Conservation (phyloP, 2,797 vertebrate species). For the Orientallactaga sibirica region DNA sequence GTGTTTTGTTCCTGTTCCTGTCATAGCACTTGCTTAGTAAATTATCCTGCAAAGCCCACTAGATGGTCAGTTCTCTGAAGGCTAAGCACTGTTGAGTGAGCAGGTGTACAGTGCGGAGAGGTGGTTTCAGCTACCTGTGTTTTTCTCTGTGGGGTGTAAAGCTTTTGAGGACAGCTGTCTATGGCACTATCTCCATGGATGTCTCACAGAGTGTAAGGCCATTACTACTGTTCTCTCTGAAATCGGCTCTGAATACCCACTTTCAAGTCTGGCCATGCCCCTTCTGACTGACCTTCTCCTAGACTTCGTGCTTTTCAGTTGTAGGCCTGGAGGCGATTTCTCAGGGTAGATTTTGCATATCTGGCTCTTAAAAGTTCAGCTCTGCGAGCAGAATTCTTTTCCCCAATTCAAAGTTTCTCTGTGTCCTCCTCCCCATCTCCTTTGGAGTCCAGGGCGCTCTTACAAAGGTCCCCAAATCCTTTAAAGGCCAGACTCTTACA, state of each 20-base stretch:
- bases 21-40: background rate
- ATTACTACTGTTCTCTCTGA: background rate
- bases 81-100: background rate
- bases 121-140: background rate
- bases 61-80: background rate
- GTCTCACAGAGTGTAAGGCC: background rate
- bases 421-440: background rate
- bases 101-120: background rate
- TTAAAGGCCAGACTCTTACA: background rate
- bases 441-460: background rate
- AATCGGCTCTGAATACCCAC: background rate
- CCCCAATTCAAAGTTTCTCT: background rate
- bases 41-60: background rate
- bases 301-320: background rate
- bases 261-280: background rate
- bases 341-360: background rate
- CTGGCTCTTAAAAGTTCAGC: constrained; percentile 22
- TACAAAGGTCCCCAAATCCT: background rate
- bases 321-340: background rate
- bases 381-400: background rate
- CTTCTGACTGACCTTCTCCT: background rate
- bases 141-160: background rate
- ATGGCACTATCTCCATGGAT: background rate
- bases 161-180: background rate
- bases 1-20: background rate